Conservation (phyloP, 1,140 invertebrate genomes). For the Nylanderia fulva region DNA sequence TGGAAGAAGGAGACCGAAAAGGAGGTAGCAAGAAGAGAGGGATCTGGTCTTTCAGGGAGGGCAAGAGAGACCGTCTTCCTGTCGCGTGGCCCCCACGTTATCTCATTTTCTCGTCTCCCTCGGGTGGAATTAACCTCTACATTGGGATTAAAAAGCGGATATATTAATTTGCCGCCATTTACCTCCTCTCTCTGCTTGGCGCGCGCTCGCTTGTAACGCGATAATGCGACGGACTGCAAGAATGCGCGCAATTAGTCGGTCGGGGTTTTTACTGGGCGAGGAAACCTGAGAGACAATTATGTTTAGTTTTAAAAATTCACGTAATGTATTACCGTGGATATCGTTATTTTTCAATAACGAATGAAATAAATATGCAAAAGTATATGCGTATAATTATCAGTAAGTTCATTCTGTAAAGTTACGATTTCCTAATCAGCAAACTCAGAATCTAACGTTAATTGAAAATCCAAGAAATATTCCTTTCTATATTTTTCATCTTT, state of each 20-base stretch:
- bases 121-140: slow-evolving; percentile 83
- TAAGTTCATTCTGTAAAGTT: not conserved
- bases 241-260: slow-evolving; percentile 42
- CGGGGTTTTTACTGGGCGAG: slow-evolving; percentile 12
- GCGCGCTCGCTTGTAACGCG: slow-evolving; percentile 41
- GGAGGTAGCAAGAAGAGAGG: slow-evolving; percentile 25
- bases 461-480: not conserved
- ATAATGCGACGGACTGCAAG: slow-evolving; percentile 17
- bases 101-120: slow-evolving; percentile 82
- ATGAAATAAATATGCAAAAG: not conserved
- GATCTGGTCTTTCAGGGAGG: slow-evolving; percentile 3
- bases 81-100: slow-evolving; percentile 84
- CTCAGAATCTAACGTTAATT: not conserved
- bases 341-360: not conserved
- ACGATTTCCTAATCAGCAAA: not conserved
- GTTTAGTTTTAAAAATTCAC: slow-evolving; percentile 9
- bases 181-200: slow-evolving; percentile 53
- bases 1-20: slow-evolving; percentile 20
- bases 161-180: slow-evolving; percentile 82
- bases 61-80: slow-evolving; percentile 79
- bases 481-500: not conserved
- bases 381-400: not conserved
- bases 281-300: slow-evolving; percentile 9
- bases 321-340: not conserved
- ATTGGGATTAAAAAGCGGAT: slow-evolving; percentile 86